These are phyloP conservation scores for Sceloporus undulatus DNA, from an alignment of 2,113 vertebrate species.

Conservation along the genomic window DNA sequence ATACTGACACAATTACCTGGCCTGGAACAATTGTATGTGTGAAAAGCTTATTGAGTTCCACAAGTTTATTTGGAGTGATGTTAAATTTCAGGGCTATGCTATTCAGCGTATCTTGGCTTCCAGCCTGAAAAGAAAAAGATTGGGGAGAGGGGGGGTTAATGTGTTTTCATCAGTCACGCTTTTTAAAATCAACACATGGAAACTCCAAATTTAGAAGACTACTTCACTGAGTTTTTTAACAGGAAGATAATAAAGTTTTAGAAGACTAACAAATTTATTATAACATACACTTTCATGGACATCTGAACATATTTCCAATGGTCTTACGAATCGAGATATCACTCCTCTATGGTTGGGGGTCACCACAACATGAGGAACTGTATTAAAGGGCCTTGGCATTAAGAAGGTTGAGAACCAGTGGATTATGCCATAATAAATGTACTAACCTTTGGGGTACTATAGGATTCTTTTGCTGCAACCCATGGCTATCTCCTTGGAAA, in stretches of 20 bases:
- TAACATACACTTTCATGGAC: background rate
- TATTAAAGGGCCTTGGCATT: no score
- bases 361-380: no score
- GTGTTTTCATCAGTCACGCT: background rate
- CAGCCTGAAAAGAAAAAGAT: conserved; percentile 81
- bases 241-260: background rate
- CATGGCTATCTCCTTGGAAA: background rate
- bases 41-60: conserved; percentile 95
- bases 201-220: background rate
- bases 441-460: background rate
- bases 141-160: conserved; percentile 40
- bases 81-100: conserved; percentile 96
- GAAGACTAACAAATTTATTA: background rate
- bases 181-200: background rate
- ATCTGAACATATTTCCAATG: no score
- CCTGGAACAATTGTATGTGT: conserved; percentile 92
- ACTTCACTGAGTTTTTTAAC: background rate
- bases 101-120: conserved; percentile 90
- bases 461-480: background rate
- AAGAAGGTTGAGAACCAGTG: no score
- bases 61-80: conserved; percentile 94
- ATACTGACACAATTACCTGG: conserved; percentile 82
- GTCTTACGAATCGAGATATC: no score
- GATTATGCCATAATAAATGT: background rate
- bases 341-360: no score